Evolutionary conservation across 1,140 invertebrate species (phyloP).

Genomic region (Pachypeltis micranthus): DNA sequence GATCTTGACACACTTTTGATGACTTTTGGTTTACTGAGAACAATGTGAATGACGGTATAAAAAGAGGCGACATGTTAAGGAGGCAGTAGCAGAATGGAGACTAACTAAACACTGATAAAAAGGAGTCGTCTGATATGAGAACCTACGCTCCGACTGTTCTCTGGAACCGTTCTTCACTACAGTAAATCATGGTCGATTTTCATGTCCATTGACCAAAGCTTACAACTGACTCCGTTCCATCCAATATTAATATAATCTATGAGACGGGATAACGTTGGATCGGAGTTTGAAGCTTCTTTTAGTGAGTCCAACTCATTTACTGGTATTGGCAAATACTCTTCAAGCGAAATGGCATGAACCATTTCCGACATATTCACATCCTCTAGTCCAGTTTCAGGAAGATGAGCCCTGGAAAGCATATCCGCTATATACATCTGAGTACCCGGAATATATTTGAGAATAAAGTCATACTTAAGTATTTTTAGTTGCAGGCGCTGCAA

Average conservation of each 20-base stretch:
- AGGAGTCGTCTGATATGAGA: no score
- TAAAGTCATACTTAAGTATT: slow-evolving; percentile 34
- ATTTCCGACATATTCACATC: slow-evolving; percentile 17
- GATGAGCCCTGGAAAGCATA: slow-evolving; percentile 20
- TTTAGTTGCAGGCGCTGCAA: slow-evolving; percentile 35
- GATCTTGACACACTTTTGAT: no score
- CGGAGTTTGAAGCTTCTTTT: slow-evolving; percentile 10
- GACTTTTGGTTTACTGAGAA: no score
- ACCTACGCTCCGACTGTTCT: no score
- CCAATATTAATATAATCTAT: neutral
- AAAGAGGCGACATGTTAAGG: no score
- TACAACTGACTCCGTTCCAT: slow-evolving; percentile 14
- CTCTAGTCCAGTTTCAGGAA: slow-evolving; percentile 11
- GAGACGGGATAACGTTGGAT: slow-evolving; percentile 8
- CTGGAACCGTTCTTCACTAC: slow-evolving; percentile 17
- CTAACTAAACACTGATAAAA: no score
- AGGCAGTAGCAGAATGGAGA: no score
- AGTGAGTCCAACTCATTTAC: slow-evolving; percentile 5
- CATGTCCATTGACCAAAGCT: slow-evolving; percentile 4
- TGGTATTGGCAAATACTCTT: slow-evolving; percentile 16
- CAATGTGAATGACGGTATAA: no score
- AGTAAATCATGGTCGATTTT: slow-evolving; percentile 14
- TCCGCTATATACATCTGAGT: slow-evolving; percentile 23
- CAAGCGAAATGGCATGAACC: slow-evolving; percentile 9
- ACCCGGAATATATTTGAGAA: slow-evolving; percentile 30